These are phyloP conservation scores for Misgurnus mizolepis DNA, from an alignment of 2,113 vertebrate species.

Conservation along the genomic window DNA sequence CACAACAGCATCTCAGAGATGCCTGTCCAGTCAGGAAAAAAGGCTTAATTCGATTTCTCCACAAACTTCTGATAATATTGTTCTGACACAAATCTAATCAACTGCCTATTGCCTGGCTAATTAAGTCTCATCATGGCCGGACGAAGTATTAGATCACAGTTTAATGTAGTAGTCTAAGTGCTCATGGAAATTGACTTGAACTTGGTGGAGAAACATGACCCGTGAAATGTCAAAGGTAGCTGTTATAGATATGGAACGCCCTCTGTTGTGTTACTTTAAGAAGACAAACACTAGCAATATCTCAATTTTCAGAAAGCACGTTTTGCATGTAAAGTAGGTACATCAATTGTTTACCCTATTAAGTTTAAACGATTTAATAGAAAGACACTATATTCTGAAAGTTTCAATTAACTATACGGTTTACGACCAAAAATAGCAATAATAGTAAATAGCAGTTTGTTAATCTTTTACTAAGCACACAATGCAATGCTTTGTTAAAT, in stretches of 20 bases:
- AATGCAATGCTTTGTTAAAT: background rate
- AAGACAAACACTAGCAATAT: constrained; percentile 29
- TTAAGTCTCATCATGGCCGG: constrained; percentile 53
- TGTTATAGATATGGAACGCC: constrained; percentile 21
- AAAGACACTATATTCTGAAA: background rate
- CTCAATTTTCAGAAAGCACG: background rate
- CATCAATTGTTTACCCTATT: background rate
- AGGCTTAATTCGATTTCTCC: constrained; percentile 78
- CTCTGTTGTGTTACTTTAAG: background rate
- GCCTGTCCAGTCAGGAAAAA: constrained; percentile 65
- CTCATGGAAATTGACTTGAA: constrained; percentile 54
- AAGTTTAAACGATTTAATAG: background rate
- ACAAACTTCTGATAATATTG: constrained; percentile 65
- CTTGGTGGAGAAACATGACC: constrained; percentile 51
- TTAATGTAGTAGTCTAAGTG: constrained; percentile 58
- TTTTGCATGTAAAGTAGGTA: background rate
- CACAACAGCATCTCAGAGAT: constrained; percentile 53
- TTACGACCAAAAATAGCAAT: no score
- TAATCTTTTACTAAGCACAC: background rate
- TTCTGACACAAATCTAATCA: constrained; percentile 67
- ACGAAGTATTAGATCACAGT: constrained; percentile 54
- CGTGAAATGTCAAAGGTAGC: constrained; percentile 28
- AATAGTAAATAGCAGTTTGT: background rate
- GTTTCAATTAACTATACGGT: no score
- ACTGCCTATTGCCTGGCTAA: constrained; percentile 54